These are phyloP conservation scores for Axinella damicornis DNA, from an alignment of 37 sponge, comb jelly and placozoan species.

Conservation along the genomic window DNA sequence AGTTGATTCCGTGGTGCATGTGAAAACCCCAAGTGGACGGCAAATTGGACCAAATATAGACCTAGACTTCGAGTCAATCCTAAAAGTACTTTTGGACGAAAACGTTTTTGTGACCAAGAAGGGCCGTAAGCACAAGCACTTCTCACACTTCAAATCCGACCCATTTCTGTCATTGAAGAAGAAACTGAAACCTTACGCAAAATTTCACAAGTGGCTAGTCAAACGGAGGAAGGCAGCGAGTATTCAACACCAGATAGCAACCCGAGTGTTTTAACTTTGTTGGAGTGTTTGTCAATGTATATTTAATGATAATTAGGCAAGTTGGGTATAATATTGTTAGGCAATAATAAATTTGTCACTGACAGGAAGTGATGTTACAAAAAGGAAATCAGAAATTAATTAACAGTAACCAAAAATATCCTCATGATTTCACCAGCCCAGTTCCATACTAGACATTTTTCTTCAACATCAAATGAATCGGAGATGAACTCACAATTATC, in stretches of 20 bases:
- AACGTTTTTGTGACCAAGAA: neutral
- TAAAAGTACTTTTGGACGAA: neutral
- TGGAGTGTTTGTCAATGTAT: neutral
- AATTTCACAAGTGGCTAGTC: neutral
- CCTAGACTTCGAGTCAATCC: neutral
- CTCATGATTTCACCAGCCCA: no score
- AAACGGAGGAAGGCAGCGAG: neutral
- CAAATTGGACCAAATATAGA: neutral
- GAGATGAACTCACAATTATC: no score
- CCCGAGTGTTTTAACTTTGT: no score
- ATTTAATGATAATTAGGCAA: neutral
- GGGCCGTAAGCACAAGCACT: neutral
- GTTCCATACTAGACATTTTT: no score
- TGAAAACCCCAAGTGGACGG: conserved; percentile 6
- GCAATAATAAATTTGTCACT: no score
- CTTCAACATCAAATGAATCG: no score
- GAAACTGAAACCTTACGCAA: neutral
- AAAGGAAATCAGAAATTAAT: no score
- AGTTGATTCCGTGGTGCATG: neutral
- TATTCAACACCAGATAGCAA: no score
- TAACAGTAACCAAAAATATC: no score
- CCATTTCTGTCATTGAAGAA: conserved; percentile 1
- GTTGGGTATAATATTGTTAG: neutral
- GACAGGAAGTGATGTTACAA: no score
- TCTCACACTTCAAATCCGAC: neutral